Evolutionary conservation across 2,113 vertebrate species (phyloP).

Genomic region (Antigone vipio): DNA sequence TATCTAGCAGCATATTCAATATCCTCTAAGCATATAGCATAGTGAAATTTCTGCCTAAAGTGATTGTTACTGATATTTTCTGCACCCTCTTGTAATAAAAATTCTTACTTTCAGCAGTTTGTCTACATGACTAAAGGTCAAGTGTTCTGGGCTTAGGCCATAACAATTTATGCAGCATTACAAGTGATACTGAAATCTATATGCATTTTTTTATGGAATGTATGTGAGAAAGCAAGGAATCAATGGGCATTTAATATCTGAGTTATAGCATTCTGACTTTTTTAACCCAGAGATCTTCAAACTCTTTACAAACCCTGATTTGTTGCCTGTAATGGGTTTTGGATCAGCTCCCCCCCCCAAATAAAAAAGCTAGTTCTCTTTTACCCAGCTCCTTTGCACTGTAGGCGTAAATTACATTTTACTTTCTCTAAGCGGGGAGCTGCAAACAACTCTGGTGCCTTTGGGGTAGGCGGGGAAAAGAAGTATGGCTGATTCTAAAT

Average conservation of each 20-base stretch:
- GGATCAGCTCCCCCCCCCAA: not conserved
- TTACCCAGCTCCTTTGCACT: not conserved
- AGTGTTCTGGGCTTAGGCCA: not conserved
- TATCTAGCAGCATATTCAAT: not conserved
- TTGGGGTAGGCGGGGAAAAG: not conserved
- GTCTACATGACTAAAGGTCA: not conserved
- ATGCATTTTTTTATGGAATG: not conserved
- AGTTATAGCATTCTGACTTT: not conserved
- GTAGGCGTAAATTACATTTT: not conserved
- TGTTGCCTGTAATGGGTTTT: not conserved
- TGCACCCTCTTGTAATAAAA: not conserved
- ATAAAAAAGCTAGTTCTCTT: not conserved
- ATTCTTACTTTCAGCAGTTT: not conserved
- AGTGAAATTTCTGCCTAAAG: not conserved
- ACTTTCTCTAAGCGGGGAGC: not conserved
- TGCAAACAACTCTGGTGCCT: conserved; percentile 18
- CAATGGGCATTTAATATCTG: not conserved
- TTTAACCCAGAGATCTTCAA: not conserved
- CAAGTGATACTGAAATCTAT: not conserved
- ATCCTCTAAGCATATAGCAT: not conserved
- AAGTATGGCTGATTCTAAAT: conserved; percentile 30
- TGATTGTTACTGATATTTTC: not conserved
- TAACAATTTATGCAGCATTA: not conserved
- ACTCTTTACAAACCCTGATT: not conserved
- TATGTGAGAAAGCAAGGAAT: not conserved